Evolutionary conservation across 2,888 invertebrate species (phyloP), one percentile per base, ranked within the genome.

Genomic region (Patella depressa): DNA sequence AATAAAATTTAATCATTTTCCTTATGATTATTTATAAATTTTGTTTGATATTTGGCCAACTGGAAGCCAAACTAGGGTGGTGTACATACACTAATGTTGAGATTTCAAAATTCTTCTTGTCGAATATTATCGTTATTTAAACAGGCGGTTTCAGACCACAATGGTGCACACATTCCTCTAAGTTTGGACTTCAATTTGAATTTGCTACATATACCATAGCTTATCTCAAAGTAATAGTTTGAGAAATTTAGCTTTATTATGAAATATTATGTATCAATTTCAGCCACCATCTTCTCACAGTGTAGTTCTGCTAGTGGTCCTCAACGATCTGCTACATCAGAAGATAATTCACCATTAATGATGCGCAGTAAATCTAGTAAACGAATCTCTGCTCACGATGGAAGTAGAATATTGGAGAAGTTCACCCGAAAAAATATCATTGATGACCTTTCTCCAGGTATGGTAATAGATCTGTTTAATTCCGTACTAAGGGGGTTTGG

Each of bases 381-480:
- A 29, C 81, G 91, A 24, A 91, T 91, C 78, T 86, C 86, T 1
- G 90, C 91, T 2, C 84, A 84, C 34, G 89, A 90, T 59, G 91
- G 90, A 17, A 87, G 85, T 71, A 83, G 84, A 19, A 90, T 91
- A 65, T 84, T 91, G 80, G 89, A 89, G 73, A 90, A 89, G 80
- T 91, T 88, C 76, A 75, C 75, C 4, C 78, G 81, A 59, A 87
- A 86, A 79, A 84, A 83, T 71, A 85, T 85, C 0, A 78, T 81
- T 9, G 88, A 88, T 70, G 89, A 89, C 53, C 53, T 54, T 3
- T 79, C 81, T 14, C 80, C 84, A 72, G 79, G 76, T 79, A 74
- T 14, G 45, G 7, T 45, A 45, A 45, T 7, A 5, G 45, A 5
- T 45, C 45, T 45, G 45, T 45, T 45, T 45, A 45, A 45, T 45